A percentile compares a stretch with the other conserved stretches of the same genome.
phyloP scores from a whole-genome alignment of 2,113 vertebrate species.

The Loxodonta africana region DNA sequence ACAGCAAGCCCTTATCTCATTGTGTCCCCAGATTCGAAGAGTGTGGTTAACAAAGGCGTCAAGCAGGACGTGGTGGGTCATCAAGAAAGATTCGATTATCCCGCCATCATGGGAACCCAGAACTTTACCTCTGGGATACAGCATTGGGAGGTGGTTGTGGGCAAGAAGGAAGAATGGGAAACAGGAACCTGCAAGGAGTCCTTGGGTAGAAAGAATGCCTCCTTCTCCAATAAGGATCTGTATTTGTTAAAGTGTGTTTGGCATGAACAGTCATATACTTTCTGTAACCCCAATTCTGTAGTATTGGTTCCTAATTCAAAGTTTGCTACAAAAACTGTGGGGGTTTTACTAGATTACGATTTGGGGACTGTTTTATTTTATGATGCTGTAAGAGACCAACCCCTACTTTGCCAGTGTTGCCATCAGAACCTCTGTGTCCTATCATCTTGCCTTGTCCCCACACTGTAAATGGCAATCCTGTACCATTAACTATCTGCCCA shows the following conservation, averaged over 20 bases:
- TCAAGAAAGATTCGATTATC: background rate
- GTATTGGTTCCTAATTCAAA: background rate
- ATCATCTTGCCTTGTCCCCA: background rate
- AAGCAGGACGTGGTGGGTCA: background rate
- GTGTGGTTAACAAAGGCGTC: background rate
- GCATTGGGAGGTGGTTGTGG: background rate
- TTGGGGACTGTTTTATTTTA: background rate
- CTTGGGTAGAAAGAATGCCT: background rate
- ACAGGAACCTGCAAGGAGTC: background rate
- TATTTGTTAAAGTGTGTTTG: background rate
- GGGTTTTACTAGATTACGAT: background rate
- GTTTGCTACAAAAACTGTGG: background rate
- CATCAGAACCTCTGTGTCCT: background rate
- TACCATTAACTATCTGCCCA: background rate
- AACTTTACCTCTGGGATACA: background rate
- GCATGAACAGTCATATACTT: background rate
- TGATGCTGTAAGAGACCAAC: background rate
- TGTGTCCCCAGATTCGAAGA: background rate
- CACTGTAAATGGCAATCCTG: background rate
- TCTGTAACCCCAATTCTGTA: background rate
- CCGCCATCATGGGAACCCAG: background rate
- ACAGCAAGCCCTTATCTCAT: background rate
- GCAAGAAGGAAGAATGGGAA: background rate
- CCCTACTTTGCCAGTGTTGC: background rate
- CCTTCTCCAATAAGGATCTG: background rate